These are phyloP conservation scores for Chromis chromis DNA, from an alignment of 2,797 vertebrate genomes.

Conservation along the genomic window DNA sequence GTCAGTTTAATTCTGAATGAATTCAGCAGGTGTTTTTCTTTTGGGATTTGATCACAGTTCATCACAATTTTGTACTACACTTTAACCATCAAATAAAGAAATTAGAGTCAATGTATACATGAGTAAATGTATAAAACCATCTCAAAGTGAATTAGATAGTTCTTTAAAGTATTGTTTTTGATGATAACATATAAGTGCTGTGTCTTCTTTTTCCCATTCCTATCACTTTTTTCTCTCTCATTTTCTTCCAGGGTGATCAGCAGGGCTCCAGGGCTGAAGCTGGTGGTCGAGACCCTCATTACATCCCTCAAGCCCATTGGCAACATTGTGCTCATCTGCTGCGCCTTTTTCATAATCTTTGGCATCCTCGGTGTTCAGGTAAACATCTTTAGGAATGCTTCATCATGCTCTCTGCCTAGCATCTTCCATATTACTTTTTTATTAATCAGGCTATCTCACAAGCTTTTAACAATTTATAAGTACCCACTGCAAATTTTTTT, in stretches of 20 bases:
- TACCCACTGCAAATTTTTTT: no score
- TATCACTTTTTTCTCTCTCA: background rate
- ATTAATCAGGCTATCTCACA: background rate
- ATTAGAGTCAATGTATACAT: background rate
- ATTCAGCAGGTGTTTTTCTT: no score
- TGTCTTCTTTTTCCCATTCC: background rate
- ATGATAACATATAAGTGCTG: background rate
- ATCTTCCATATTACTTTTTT: background rate
- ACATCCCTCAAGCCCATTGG: constrained; percentile 97
- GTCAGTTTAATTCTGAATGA: no score
- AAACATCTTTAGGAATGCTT: constrained; percentile 45
- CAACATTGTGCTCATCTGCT: constrained; percentile 98
- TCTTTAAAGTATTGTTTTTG: background rate
- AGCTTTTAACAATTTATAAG: background rate
- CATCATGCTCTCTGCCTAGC: background rate
- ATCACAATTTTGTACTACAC: no score
- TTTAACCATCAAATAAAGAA: no score
- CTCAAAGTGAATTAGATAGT: background rate
- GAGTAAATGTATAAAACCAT: no score
- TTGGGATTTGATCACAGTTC: no score
- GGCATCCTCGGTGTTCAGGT: constrained; percentile 98
- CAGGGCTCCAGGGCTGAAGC: constrained; percentile 95
- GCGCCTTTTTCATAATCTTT: constrained; percentile 98
- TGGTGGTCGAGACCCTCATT: constrained; percentile 97
- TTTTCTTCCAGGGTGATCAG: constrained; percentile 91